Conservation (phyloP, 2,888 invertebrate species). For the Oxystoma pomonae region DNA sequence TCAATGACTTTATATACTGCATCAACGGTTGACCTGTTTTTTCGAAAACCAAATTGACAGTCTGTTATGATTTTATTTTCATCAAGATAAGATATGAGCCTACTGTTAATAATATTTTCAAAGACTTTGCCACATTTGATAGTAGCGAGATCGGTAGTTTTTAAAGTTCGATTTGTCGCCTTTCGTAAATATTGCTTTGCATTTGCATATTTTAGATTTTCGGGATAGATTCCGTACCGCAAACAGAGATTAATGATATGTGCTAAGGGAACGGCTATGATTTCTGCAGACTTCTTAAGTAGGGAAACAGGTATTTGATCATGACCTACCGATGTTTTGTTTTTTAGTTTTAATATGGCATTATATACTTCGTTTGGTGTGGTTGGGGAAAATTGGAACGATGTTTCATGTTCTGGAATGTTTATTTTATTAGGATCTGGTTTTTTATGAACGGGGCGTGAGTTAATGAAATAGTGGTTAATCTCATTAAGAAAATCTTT, state of each 20-base stretch:
- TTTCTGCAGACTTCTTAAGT: constrained; percentile 1
- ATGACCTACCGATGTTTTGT: constrained; percentile 1
- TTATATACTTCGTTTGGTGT: background rate
- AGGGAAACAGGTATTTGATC: constrained; percentile 7
- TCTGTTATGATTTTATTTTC: background rate
- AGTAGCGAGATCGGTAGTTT: constrained; percentile 5
- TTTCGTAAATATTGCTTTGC: constrained; percentile 4
- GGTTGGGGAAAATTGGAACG: background rate
- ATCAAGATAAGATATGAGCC: constrained; percentile 2
- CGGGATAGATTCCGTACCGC: background rate
- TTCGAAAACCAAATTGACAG: background rate
- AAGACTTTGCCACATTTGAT: constrained; percentile 8
- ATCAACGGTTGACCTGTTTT: background rate
- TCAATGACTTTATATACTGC: background rate
- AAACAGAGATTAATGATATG: background rate
- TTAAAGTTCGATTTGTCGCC: background rate
- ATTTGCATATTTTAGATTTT: constrained; percentile 1
- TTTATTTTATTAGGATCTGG: background rate
- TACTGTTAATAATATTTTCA: constrained; percentile 2
- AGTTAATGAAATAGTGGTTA: background rate
- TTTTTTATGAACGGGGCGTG: background rate
- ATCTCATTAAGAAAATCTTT: background rate
- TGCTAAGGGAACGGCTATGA: background rate
- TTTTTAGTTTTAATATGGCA: background rate
- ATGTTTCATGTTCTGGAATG: background rate